These are phyloP conservation scores for Enteromius viviparus DNA, from an alignment of 2,797 vertebrate species.

Conservation along the genomic window DNA sequence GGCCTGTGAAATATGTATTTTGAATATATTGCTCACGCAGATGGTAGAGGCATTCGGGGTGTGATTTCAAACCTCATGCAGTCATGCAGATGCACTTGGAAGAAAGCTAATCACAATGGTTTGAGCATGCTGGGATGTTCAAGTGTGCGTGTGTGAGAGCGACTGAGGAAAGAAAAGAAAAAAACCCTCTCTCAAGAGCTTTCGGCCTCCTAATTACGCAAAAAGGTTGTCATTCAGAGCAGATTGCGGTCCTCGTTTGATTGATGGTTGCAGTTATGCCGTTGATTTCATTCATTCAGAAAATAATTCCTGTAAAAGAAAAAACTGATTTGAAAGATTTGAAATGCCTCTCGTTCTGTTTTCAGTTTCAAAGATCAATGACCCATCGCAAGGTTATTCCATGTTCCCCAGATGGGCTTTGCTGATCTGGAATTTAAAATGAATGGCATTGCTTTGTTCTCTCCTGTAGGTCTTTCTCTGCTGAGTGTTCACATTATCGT, in stretches of 20 bases:
- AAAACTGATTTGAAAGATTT: constrained; percentile 22
- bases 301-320: constrained; percentile 41
- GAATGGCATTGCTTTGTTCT: constrained; percentile 37
- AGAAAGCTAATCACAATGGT: constrained; percentile 39
- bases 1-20: constrained; percentile 26
- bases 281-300: constrained; percentile 53
- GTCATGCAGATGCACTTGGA: constrained; percentile 64
- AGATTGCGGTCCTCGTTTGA: constrained; percentile 41
- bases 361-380: constrained; percentile 53
- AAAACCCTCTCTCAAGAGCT: constrained; percentile 5
- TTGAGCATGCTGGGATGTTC: background rate
- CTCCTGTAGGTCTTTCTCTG: constrained; percentile 21
- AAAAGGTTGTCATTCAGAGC: constrained; percentile 48
- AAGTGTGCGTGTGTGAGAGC: background rate
- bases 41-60: constrained; percentile 31
- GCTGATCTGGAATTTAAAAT: constrained; percentile 34
- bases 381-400: constrained; percentile 39
- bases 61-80: constrained; percentile 38
- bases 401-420: constrained; percentile 16
- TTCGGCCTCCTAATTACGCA: constrained; percentile 41
- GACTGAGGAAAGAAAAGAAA: background rate
- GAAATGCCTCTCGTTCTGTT: constrained; percentile 62
- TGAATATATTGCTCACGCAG: constrained; percentile 33
- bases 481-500: constrained; percentile 33
- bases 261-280: constrained; percentile 48